A percentile compares a stretch with the other conserved stretches of the same genome.
These are phyloP conservation scores for Diachasma alloeum DNA, from an alignment of 1,140 invertebrate genomes.

Conservation along the genomic window DNA sequence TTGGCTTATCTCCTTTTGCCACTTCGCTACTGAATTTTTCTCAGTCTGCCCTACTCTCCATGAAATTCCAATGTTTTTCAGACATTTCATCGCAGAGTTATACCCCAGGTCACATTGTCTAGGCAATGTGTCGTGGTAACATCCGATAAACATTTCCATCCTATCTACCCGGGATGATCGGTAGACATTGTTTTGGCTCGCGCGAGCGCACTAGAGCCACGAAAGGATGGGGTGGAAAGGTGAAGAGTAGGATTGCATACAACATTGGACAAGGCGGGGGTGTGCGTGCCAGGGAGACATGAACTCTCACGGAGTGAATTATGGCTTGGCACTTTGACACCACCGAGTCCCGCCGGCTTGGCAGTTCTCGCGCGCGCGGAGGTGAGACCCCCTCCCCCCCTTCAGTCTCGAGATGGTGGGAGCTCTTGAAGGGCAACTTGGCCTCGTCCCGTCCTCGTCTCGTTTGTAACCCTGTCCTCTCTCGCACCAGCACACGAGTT, in stretches of 20 bases:
- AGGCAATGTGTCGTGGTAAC: constrained; percentile 5
- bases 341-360: constrained; percentile 23
- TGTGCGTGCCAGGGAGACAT: constrained; percentile 46
- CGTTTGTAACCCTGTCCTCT: background rate
- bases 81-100: background rate
- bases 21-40: no score
- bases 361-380: background rate
- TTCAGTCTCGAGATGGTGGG: background rate
- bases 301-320: constrained; percentile 47
- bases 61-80: no score
- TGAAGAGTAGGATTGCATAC: background rate
- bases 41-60: no score
- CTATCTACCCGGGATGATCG: background rate
- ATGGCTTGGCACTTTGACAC: constrained; percentile 46
- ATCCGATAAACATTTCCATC: background rate
- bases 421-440: background rate
- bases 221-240: background rate
- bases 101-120: background rate
- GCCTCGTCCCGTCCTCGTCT: constrained; percentile 3
- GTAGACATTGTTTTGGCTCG: background rate
- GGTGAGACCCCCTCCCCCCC: background rate
- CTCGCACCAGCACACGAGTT: background rate
- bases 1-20: no score
- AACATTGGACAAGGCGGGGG: background rate
- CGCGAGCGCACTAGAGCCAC: background rate